Base-by-base conservation (phyloP, 2,888 invertebrate genomes). In the Girardia tigrina region DNA sequence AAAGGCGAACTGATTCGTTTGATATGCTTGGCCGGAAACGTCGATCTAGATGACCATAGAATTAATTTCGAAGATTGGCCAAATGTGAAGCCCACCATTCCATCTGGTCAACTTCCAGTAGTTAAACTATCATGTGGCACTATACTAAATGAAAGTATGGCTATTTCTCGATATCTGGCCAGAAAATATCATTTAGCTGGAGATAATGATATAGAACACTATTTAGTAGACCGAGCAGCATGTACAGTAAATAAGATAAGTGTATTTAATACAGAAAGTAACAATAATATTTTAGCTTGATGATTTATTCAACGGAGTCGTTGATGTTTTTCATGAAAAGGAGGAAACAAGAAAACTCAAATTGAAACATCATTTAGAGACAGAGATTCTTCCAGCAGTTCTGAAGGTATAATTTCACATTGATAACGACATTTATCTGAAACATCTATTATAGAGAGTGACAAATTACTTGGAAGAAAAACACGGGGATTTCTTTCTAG, bases 1-100 rank as follows among this genome's bases (percentile, higher is more conserved):
- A 69, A 70, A 20, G 75, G 28, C 29, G 75, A 75, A 29, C 26
- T 75, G 28, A 73, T 75, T 70, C 75, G 75, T 4, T 29, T 75
- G 4, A 26, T 71, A 27, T 75, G 70, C 26, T 28, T 70, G 4
- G 75, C 71, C 1, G 36, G 70, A n/a, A 28, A 71, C 16, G 75
- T 75, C 1, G 71, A 75, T 28, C 71, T 75, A n/a, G 69, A 70
- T 12, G 75, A 75, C 26, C 28, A 75, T 4, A 69, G 75, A 28
- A 71, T 75, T 6, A 29, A 70, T 27, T 71, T 69, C 29, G 70
- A 42, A 23, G 70, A 75, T 2, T 75, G 75, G 75, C 75, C 75
- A 4, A 26, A 70, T 16, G 28, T 70, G 28, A 75, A 75, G 26
- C 26, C 70, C 6, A 23, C 56, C 2, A 75, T 70, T 26, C 75